Evolutionary conservation across 2,888 invertebrate species (phyloP).

Genomic region (Balanococcus diminutus): DNA sequence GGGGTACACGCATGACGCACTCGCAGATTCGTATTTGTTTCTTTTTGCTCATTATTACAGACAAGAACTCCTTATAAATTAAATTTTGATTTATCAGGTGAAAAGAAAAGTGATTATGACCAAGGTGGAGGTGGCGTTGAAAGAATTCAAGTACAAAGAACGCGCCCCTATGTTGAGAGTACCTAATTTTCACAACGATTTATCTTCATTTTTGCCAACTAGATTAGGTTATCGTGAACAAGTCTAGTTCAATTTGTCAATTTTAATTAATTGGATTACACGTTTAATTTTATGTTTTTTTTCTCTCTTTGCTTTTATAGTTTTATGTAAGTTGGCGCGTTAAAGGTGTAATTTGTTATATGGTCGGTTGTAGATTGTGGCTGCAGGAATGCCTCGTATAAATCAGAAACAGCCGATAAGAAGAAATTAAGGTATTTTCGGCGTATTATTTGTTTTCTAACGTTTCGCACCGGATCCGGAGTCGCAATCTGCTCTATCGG

Average conservation of each 20-base stretch:
- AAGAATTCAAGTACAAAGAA: background rate
- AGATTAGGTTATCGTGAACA: conserved; percentile 14
- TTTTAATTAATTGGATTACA: conserved; percentile 35
- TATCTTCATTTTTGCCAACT: background rate
- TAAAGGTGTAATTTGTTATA: conserved; percentile 16
- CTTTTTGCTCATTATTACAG: background rate
- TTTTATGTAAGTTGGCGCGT: background rate
- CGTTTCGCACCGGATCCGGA: background rate
- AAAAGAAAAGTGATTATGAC: background rate
- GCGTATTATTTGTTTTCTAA: background rate
- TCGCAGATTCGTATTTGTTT: background rate
- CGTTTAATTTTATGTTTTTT: conserved; percentile 13
- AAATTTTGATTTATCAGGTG: background rate
- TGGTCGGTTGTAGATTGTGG: conserved; percentile 39
- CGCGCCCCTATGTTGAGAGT: background rate
- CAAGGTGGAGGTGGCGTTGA: background rate
- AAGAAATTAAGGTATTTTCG: conserved; percentile 21
- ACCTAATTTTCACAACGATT: conserved; percentile 17
- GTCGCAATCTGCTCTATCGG: background rate
- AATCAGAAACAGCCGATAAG: conserved; percentile 5
- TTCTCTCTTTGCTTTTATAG: background rate
- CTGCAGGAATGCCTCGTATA: conserved; percentile 27
- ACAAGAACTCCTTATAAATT: background rate
- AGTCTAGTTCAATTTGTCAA: conserved; percentile 28
- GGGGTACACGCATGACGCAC: background rate